A percentile compares a stretch with the other conserved stretches of the same genome.
Conservation (phyloP, 2,797 vertebrate species). For the Aldrovandia affinis region DNA sequence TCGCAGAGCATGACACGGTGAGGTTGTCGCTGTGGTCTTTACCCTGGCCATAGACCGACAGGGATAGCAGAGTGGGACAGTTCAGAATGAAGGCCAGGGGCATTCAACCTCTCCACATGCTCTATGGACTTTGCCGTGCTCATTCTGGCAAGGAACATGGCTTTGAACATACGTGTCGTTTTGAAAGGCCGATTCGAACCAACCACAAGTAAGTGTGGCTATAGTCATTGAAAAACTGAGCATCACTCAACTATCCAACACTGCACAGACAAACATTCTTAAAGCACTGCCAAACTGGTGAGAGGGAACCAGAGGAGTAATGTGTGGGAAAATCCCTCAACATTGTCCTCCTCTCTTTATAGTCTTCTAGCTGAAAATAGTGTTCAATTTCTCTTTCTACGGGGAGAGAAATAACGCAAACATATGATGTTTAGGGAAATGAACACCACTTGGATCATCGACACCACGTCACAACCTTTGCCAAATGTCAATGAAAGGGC, state of each 20-base stretch:
- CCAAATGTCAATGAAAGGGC: slow-evolving; percentile 39
- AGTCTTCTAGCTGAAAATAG: background rate
- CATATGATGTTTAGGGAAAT: background rate
- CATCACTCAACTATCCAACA: background rate
- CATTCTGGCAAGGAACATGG: background rate
- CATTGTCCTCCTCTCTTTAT: background rate
- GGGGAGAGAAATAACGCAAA: background rate
- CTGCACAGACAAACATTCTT: background rate
- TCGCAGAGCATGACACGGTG: background rate
- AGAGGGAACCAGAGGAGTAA: background rate
- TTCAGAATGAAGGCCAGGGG: background rate
- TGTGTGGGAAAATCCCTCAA: background rate
- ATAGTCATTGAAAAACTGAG: background rate
- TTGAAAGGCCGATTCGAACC: background rate
- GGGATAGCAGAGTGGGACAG: no score
- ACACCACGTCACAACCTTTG: slow-evolving; percentile 6
- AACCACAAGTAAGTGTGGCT: background rate
- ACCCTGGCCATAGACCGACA: background rate
- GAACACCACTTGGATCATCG: background rate
- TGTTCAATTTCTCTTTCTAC: background rate
- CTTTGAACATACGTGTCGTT: background rate
- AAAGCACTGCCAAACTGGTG: background rate
- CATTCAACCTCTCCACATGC: background rate
- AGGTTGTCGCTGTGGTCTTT: background rate
- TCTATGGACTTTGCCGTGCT: no score